Conservation (phyloP, 2,888 invertebrate genomes). For the Acleris emargana region DNA sequence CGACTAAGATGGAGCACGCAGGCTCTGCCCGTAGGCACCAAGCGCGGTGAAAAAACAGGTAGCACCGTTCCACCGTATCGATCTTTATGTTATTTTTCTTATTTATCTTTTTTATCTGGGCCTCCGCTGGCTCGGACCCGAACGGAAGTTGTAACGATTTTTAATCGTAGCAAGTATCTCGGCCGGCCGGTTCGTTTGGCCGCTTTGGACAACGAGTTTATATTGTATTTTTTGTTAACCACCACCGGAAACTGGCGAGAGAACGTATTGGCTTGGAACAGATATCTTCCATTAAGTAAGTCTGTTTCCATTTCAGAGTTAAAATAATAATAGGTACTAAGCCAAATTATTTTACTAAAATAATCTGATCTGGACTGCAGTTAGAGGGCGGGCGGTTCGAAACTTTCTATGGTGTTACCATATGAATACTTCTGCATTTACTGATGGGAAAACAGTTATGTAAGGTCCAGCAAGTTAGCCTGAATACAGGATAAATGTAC, state of each 20-base stretch:
- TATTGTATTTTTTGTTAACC: constrained; percentile 76
- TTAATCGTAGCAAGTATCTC: constrained; percentile 81
- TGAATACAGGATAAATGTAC: too few species aligned
- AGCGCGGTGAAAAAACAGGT: constrained; percentile 77
- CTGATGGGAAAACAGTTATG: too few species aligned
- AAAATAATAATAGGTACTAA: constrained; percentile 71
- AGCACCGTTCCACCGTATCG: constrained; percentile 80
- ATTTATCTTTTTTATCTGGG: constrained; percentile 80
- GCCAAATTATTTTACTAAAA: constrained; percentile 45
- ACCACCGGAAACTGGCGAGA: constrained; percentile 78
- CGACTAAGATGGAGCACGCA: constrained; percentile 45
- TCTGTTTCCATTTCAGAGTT: constrained; percentile 67
- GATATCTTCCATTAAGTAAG: constrained; percentile 80
- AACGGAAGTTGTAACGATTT: constrained; percentile 84
- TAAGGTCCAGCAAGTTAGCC: too few species aligned
- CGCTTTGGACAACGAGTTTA: constrained; percentile 71
- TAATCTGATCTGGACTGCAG: background rate
- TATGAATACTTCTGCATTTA: too few species aligned
- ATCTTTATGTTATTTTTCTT: constrained; percentile 81
- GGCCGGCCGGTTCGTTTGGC: constrained; percentile 67
- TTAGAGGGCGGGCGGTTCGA: too few species aligned
- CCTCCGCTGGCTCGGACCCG: constrained; percentile 70
- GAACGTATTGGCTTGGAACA: constrained; percentile 74
- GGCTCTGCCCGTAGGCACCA: constrained; percentile 60
- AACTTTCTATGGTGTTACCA: too few species aligned